These are phyloP conservation scores for Entelurus aequoreus DNA, from an alignment of 2,113 vertebrate genomes.

Conservation along the genomic window DNA sequence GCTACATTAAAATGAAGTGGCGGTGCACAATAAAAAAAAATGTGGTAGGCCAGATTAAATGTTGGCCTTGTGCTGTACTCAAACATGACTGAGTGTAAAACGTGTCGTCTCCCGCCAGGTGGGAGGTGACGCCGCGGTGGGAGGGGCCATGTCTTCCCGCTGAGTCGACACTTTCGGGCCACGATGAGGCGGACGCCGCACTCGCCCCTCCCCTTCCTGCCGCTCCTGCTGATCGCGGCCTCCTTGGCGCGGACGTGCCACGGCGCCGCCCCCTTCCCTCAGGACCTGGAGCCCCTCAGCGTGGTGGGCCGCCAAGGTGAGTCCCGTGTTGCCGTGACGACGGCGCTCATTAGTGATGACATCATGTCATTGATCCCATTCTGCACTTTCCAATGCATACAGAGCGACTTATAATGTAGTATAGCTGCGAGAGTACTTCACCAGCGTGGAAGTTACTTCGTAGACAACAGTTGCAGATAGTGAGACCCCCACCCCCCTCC, in stretches of 20 bases:
- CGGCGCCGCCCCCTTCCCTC: constrained; percentile 69
- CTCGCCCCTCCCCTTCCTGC: constrained; percentile 57
- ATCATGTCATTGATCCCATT: no score
- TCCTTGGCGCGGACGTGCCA: constrained; percentile 47
- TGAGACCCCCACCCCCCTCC: no score
- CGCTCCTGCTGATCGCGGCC: constrained; percentile 55
- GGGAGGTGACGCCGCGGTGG: constrained; percentile 39
- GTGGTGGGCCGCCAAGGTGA: constrained; percentile 66
- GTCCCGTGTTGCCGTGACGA: constrained; percentile 47
- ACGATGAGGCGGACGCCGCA: constrained; percentile 50
- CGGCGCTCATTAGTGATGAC: not conserved
- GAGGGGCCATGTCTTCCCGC: constrained; percentile 68
- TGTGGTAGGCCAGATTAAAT: no score
- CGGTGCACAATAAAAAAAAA: no score
- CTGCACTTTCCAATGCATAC: no score
- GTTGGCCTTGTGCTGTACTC: no score
- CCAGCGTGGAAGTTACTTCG: no score
- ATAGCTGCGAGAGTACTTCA: no score
- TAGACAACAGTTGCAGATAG: no score
- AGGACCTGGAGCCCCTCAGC: constrained; percentile 75
- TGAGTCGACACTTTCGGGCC: not conserved
- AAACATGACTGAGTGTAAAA: no score
- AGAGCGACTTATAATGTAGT: no score
- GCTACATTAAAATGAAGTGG: no score
- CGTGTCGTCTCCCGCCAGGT: constrained; percentile 39